A percentile compares a stretch with the other conserved stretches of the same genome.
These are phyloP conservation scores for Saccostrea cuccullata DNA, from an alignment of 1,140 invertebrate species.

Conservation along the genomic window DNA sequence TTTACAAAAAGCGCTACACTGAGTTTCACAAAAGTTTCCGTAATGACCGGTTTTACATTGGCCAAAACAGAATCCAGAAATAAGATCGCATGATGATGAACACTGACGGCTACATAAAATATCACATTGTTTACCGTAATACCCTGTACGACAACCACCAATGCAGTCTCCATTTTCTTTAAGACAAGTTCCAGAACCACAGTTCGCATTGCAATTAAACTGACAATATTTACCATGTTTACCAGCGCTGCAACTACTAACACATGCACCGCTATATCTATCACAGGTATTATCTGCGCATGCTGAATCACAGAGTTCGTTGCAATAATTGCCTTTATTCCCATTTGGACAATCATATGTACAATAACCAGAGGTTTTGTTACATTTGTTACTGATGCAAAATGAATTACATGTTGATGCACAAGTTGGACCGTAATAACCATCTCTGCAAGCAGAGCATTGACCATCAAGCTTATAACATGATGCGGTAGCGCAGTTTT, in stretches of 20 bases:
- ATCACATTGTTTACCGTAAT: constrained; percentile 41
- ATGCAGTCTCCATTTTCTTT: constrained; percentile 25
- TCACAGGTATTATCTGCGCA: constrained; percentile 50
- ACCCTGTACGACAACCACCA: constrained; percentile 30
- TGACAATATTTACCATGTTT: constrained; percentile 48
- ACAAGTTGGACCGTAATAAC: constrained; percentile 35
- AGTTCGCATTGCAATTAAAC: constrained; percentile 48
- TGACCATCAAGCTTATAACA: constrained; percentile 26
- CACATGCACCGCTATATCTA: constrained; percentile 51
- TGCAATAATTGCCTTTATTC: constrained; percentile 53
- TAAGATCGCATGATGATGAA: constrained; percentile 21
- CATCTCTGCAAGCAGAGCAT: constrained; percentile 35
- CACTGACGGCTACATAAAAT: constrained; percentile 19
- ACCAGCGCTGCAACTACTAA: constrained; percentile 54
- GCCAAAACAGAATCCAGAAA: constrained; percentile 21
- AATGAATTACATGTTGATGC: constrained; percentile 18
- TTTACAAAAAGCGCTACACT: constrained; percentile 17
- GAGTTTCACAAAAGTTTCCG: constrained; percentile 25
- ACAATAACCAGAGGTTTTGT: constrained; percentile 23
- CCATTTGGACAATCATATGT: constrained; percentile 21
- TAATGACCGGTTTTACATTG: constrained; percentile 31
- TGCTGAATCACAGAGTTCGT: constrained; percentile 39
- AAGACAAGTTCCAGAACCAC: constrained; percentile 27
- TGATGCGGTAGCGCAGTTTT: not conserved
- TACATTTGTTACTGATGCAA: constrained; percentile 20